phyloP scores from a whole-genome alignment of 2,113 vertebrate species.

The Aythya baeri region DNA sequence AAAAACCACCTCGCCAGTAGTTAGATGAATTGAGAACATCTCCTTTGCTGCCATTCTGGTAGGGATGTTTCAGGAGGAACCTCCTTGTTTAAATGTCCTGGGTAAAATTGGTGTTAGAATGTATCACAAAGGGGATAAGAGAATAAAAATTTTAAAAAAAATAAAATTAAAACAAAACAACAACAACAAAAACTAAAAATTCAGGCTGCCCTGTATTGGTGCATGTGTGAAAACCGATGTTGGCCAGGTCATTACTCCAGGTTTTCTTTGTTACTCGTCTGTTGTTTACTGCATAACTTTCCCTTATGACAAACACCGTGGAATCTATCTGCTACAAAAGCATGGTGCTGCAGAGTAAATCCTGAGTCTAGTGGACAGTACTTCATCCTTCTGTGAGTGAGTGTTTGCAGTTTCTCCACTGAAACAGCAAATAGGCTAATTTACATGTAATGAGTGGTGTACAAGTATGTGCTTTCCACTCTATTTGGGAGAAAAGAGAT shows the following conservation, averaged over 20 bases:
- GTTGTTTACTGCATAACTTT: neutral
- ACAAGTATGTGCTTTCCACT: neutral
- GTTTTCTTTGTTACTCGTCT: rapidly evolving
- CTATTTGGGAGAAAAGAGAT: neutral
- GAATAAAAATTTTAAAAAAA: neutral
- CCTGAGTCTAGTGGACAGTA: rapidly evolving
- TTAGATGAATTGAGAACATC: neutral
- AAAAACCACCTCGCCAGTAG: neutral
- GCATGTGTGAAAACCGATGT: neutral
- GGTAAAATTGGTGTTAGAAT: neutral
- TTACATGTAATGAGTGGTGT: rapidly evolving
- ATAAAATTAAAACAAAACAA: too few relatives aligned
- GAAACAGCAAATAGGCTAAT: neutral
- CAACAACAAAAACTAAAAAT: neutral
- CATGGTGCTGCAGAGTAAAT: neutral
- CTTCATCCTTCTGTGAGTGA: neutral
- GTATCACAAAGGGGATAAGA: neutral
- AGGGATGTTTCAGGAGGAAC: neutral
- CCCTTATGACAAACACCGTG: neutral
- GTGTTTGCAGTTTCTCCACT: neutral
- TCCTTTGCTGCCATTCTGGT: neutral
- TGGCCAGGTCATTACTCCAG: neutral
- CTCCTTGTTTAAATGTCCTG: neutral
- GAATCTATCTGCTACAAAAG: neutral
- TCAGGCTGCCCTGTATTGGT: neutral